Base-by-base conservation (phyloP, 2,797 vertebrate species). In the Gadopsis marmoratus region DNA sequence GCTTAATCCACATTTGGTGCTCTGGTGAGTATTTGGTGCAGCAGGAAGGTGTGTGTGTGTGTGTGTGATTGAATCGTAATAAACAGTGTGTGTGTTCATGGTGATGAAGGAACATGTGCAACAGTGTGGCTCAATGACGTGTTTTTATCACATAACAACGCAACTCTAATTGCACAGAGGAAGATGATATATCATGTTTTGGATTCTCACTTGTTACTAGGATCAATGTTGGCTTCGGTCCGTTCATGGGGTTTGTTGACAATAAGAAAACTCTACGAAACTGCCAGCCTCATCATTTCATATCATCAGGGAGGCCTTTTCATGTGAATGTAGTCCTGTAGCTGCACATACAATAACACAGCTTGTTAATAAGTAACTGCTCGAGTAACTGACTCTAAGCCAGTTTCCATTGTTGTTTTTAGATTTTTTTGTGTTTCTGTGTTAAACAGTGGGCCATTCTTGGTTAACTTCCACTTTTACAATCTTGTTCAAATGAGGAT, bases 391-490 rank as follows among this genome's bases (percentile, higher is more conserved):
- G n/a, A 43, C 23, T 63, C 13, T 29, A 16, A 7, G 11, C 33
- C n/a, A 39, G 33, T 70, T 81, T 71, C 71, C 58, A 45, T 29
- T 65, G 47, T 33, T 66, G 19, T n/a, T n/a, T n/a, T n/a, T n/a
- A n/a, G n/a, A n/a, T n/a, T n/a, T n/a, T n/a, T n/a, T n/a, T n/a
- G n/a, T n/a, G n/a, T n/a, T n/a, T n/a, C n/a, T n/a, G n/a, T n/a
- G n/a, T n/a, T n/a, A n/a, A n/a, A 74, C 66, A 60, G 55, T 0
- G 0, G 35, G 19, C 47, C 73, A 35, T 60, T 79, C 61, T 56
- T 19, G 8, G 45, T 35, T 26, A 26, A 78, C 67, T 81, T 83
- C 79, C 80, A 73, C 74, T 65, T 85, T 78, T 62, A 55, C 0
- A 54, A 29, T 58, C 19, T 26, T 19, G 21, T 54, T 80, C 2